Evolutionary conservation across 1,140 invertebrate genomes (phyloP).

Genomic region (Olivierus martensii): DNA sequence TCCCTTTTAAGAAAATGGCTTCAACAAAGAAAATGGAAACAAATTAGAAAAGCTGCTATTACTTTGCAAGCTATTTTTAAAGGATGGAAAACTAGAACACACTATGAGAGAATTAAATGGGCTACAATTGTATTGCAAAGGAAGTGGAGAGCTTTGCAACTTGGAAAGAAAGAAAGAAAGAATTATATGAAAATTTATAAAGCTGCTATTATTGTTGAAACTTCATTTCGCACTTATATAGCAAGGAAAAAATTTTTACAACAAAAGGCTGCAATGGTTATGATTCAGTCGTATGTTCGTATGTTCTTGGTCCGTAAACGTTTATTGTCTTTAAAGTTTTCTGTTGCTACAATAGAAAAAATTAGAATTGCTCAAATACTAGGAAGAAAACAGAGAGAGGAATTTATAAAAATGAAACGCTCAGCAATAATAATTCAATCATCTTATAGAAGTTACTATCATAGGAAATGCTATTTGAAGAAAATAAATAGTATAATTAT

Average conservation of each 20-base stretch:
- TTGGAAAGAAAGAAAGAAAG: not conserved
- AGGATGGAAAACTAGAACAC: not conserved
- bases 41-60: not conserved
- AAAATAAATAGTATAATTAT: not conserved
- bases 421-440: not conserved
- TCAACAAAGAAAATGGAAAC: not conserved
- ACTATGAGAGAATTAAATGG: not conserved
- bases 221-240: not conserved
- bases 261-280: not conserved
- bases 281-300: slow-evolving; percentile 7
- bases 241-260: not conserved
- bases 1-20: not conserved
- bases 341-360: not conserved
- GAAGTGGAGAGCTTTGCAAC: not conserved
- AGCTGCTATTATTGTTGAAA: not conserved
- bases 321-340: not conserved
- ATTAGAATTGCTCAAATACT: not conserved
- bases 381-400: too few relatives aligned
- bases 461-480: not conserved
- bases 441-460: not conserved
- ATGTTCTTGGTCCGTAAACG: not conserved
- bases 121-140: not conserved
- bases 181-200: not conserved
- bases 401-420: not conserved
- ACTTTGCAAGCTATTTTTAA: slow-evolving; percentile 2